Evolutionary conservation across 1,140 invertebrate species (phyloP).

Genomic region (Leptonema lineaticorne): DNA sequence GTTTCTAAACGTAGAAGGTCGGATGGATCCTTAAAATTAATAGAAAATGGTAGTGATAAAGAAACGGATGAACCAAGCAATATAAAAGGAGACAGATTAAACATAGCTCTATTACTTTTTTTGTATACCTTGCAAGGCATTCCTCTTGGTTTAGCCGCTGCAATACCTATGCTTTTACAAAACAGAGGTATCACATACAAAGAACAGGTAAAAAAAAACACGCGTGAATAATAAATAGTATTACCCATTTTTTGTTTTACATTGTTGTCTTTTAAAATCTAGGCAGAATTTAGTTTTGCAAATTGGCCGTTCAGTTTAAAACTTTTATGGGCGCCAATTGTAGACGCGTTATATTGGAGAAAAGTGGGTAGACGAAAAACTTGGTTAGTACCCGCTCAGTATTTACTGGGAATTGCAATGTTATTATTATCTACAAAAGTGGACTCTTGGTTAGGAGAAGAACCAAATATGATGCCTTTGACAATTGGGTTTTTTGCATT

Average conservation of each 20-base stretch:
- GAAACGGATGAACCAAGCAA: slow-evolving; percentile 52
- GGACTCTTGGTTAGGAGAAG: slow-evolving; percentile 72
- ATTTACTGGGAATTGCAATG: slow-evolving; percentile 83
- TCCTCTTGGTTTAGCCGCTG: slow-evolving; percentile 88
- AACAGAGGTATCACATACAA: slow-evolving; percentile 88
- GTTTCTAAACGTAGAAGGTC: slow-evolving; percentile 28
- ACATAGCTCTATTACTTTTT: slow-evolving; percentile 85
- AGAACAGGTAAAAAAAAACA: slow-evolving; percentile 56
- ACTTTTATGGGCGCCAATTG: slow-evolving; percentile 96
- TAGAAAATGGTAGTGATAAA: slow-evolving; percentile 50
- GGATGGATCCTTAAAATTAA: slow-evolving; percentile 32
- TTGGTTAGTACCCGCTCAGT: slow-evolving; percentile 93
- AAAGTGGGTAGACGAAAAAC: slow-evolving; percentile 92
- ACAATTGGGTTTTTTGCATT: slow-evolving; percentile 88
- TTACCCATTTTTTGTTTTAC: background rate
- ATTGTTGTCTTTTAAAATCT: slow-evolving; percentile 44
- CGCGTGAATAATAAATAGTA: background rate
- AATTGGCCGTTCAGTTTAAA: slow-evolving; percentile 98
- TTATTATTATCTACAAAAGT: slow-evolving; percentile 76
- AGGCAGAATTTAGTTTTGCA: slow-evolving; percentile 98
- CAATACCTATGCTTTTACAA: slow-evolving; percentile 93
- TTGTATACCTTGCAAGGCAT: slow-evolving; percentile 96
- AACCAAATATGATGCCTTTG: slow-evolving; percentile 78
- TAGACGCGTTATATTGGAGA: slow-evolving; percentile 85
- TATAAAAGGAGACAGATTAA: slow-evolving; percentile 70